phyloP scores from a whole-genome alignment of 2,797 vertebrate genomes.

The Nyctibius grandis region DNA sequence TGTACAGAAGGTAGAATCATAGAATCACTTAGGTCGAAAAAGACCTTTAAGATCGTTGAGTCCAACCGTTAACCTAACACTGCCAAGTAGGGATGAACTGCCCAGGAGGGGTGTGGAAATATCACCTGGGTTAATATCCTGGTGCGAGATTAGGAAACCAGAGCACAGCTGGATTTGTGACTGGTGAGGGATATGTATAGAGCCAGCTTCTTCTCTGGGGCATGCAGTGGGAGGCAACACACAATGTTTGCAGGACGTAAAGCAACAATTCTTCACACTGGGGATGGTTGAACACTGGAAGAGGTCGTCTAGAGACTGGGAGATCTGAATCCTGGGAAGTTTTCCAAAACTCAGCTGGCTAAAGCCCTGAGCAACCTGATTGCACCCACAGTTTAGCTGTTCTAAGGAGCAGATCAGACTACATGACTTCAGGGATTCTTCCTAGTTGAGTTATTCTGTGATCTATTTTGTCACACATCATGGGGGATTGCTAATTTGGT shows the following conservation, averaged over 20 bases:
- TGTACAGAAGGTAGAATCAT: neutral
- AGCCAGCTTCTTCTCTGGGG: neutral
- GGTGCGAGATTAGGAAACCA: neutral
- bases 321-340: neutral
- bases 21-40: neutral
- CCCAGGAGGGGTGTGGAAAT: neutral
- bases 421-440: neutral
- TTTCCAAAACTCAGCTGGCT: neutral
- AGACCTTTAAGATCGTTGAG: fast-evolving
- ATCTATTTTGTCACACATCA: neutral
- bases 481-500: neutral
- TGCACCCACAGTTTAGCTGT: neutral
- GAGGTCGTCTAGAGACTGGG: neutral
- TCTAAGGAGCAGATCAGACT: neutral
- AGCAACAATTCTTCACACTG: neutral
- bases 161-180: neutral
- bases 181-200: neutral
- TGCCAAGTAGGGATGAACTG: neutral
- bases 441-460: neutral
- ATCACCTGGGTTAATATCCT: neutral
- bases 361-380: neutral
- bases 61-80: neutral
- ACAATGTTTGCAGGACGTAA: neutral
- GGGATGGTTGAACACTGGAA: neutral
- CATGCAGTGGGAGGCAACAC: neutral